Percentiles rank a stretch among this genome's conserved stretches.
Conservation (phyloP, 1,140 invertebrate species). For the Pinna nobilis region DNA sequence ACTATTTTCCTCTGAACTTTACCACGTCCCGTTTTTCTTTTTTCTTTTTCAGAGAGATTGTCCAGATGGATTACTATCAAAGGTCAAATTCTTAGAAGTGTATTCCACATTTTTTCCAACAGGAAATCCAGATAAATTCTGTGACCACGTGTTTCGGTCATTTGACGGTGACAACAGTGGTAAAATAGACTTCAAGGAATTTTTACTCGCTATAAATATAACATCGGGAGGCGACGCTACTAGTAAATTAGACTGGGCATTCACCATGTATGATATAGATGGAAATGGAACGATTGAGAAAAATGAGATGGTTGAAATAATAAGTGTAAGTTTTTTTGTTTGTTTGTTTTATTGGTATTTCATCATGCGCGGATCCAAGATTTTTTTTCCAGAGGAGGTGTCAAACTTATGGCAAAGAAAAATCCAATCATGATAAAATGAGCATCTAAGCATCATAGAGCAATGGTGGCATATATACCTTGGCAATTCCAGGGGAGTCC, state of each 20-base stretch:
- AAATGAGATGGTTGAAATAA: conserved; percentile 84
- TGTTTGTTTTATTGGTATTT: too few relatives aligned
- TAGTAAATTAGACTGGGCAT: conserved; percentile 99
- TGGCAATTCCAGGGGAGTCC: too few relatives aligned
- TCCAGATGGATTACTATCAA: conserved; percentile 96
- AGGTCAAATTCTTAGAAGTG: conserved; percentile 99
- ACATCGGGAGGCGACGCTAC: conserved; percentile 95
- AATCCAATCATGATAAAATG: too few relatives aligned
- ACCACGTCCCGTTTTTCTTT: not conserved
- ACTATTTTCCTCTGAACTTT: not conserved
- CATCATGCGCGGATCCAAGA: too few relatives aligned
- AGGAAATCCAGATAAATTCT: conserved; percentile 98
- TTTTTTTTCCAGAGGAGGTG: too few relatives aligned
- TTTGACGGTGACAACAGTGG: conserved; percentile 99
- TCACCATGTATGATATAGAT: conserved; percentile 98
- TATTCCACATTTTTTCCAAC: conserved; percentile 96
- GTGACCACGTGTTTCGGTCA: conserved; percentile 98
- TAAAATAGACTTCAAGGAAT: conserved; percentile 75
- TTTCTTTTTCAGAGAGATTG: conserved; percentile 95
- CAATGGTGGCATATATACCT: too few relatives aligned
- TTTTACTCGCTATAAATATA: conserved; percentile 91
- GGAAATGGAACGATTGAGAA: conserved; percentile 99
- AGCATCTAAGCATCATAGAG: too few relatives aligned
- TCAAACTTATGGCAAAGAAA: too few relatives aligned
- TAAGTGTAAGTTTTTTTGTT: conserved; percentile 74